These are phyloP conservation scores for Netelia melanura DNA, from an alignment of 2,888 invertebrate species.

Conservation along the genomic window DNA sequence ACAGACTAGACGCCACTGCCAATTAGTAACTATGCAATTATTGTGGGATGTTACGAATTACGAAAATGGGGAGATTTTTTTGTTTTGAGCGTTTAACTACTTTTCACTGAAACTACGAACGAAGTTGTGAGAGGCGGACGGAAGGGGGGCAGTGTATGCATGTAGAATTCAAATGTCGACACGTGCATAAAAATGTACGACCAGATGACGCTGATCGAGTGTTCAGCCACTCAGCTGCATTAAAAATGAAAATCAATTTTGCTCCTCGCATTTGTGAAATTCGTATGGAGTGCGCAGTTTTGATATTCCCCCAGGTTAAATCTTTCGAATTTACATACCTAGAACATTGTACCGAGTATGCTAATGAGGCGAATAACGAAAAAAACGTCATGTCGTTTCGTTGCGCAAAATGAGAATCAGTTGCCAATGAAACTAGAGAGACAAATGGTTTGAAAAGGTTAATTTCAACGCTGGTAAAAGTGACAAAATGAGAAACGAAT, in stretches of 20 bases:
- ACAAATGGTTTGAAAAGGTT: not conserved
- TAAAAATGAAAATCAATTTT: slow-evolving; percentile 55
- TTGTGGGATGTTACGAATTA: slow-evolving; percentile 25
- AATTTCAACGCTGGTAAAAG: not conserved
- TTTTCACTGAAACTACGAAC: slow-evolving; percentile 24
- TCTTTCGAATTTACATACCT: no score
- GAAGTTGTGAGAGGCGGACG: not conserved
- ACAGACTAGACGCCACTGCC: not conserved
- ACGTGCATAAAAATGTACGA: slow-evolving; percentile 59
- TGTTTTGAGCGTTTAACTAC: slow-evolving; percentile 34
- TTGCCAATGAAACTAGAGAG: not conserved
- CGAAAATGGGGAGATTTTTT: slow-evolving; percentile 35
- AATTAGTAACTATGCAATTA: slow-evolving; percentile 41
- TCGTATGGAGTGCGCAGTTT: not conserved
- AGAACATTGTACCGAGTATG: not conserved
- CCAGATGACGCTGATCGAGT: slow-evolving; percentile 59
- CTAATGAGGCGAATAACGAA: not conserved
- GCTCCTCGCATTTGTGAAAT: slow-evolving; percentile 23
- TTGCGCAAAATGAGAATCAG: not conserved
- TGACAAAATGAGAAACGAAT: not conserved
- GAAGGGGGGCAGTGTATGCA: slow-evolving; percentile 11
- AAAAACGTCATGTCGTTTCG: not conserved
- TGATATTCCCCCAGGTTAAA: no score
- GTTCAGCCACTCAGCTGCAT: slow-evolving; percentile 35
- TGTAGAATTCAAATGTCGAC: slow-evolving; percentile 63